Conservation (phyloP, 2,888 invertebrate genomes). For the Elysia crispata region DNA sequence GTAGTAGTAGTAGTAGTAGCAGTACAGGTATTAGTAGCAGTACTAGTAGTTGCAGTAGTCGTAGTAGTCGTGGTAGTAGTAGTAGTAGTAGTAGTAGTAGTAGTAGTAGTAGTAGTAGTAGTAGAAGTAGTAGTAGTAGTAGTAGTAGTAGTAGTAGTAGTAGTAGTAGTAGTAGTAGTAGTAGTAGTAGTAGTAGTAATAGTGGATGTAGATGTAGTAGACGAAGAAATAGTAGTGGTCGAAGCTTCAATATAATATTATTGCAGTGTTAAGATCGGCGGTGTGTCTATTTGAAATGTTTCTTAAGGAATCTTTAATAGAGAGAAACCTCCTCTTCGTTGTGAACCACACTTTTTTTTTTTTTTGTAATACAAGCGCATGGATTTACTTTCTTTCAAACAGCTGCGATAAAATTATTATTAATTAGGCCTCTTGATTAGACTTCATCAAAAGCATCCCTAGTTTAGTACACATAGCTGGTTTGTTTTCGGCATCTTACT, state of each 20-base stretch:
- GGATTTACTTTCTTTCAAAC: too few relatives aligned
- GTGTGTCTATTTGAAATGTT: neutral
- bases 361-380: too few relatives aligned
- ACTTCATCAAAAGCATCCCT: too few relatives aligned
- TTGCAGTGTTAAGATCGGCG: neutral
- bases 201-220: neutral
- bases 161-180: constrained; percentile 37
- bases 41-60: too few relatives aligned
- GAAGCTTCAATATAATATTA: neutral
- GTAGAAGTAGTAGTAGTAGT: constrained; percentile 15
- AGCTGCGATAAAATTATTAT: too few relatives aligned
- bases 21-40: neutral
- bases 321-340: too few relatives aligned
- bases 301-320: too few relatives aligned
- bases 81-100: constrained; percentile 31
- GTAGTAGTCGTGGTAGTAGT: constrained; percentile 30
- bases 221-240: neutral
- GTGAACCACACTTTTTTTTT: too few relatives aligned
- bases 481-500: too few relatives aligned
- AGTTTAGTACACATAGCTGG: too few relatives aligned
- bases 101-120: constrained; percentile 34
- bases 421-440: too few relatives aligned
- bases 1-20: constrained; percentile 17
- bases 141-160: constrained; percentile 31
- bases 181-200: constrained; percentile 34